Base-by-base conservation (phyloP, 2,888 invertebrate genomes). In the Mythimna lalbum region DNA sequence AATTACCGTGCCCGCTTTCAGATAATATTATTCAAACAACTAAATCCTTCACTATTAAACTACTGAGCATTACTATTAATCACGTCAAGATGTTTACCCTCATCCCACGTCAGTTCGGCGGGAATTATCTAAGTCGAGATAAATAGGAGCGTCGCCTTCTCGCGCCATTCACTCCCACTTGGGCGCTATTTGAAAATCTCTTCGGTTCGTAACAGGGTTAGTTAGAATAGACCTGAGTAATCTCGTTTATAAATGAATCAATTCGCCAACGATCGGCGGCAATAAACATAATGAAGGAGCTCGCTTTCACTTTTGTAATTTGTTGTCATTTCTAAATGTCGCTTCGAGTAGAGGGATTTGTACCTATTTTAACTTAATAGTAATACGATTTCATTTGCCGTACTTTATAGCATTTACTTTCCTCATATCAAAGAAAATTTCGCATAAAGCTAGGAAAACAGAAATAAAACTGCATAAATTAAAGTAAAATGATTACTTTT, bases 21-120 rank as follows among this genome's bases (percentile, higher is more conserved):
- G 88, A 90, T 90, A 90, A 90, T 91, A 90, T 92, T 91, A 93
- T 93, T 93, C 92, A 91, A 93, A 93, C 92, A 92, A 92, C 88
- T 91, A 92, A 93, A 92, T 93, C 91, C 92, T 90, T 90, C 90
- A 93, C 93, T 93, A 93, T 93, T 94, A 93, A 94, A 93, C 93
- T 93, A 93, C 91, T 92, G 90, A 90, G 93, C 93, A 93, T 94
- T 93, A 93, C 93, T 92, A 94, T 94, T 94, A 94, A 94, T 94
- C 94, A 94, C 93, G 93, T 91, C 93, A 94, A 93, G 94, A 93
- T 94, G 94, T 93, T 94, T 94, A 94, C 94, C 94, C 94, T 94
- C 92, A 94, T 94, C 94, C 92, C 87, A 87, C 90, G 94, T 93
- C 93, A 93, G 91, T 92, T 92, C 87, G 86, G 89, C 84, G 90